Base-by-base conservation (phyloP, 2,113 vertebrate genomes). In the Megalops atlanticus region DNA sequence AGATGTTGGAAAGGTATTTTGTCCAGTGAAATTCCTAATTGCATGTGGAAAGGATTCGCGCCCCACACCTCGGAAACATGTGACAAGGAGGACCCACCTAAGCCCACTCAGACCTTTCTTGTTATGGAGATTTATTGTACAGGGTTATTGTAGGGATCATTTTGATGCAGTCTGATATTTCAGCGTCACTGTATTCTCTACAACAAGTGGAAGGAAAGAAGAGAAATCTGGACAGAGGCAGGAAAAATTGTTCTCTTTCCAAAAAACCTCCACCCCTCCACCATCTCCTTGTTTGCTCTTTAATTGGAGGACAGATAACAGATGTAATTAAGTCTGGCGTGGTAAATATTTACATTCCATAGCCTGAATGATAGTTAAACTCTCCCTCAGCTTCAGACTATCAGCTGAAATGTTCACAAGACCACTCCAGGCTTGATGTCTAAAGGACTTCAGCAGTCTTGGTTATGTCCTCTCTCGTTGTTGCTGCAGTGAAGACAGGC, bases 1-100 rank as follows among this genome's bases (percentile, higher is more conserved):
- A 82, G 80, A 84, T 84, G 85, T 79, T 71, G 16, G 64, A 74
- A 82, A 81, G 80, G 76, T 80, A 77, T 82, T 77, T 40, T 71
- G 39, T 80, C 52, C 72, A 80, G 75, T 84, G 76, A 82, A 84
- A 81, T 38, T 41, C 49, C 52, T 80, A 64, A 80, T 84, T 76
- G 77, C 77, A 84, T 41, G 58, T 75, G 74, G 58, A 85, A 80
- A 75, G 52, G 71, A 82, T 49, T 45, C 74, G 54, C 70, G 43
- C 71, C 80, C 78, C 38, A 39, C 40, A 54, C 71, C 36, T 79
- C 27, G 40, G 70, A 41, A 24, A 73, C 80, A 16, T 69, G 79
- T 33, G 39, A 78, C 36, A 21, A 69, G 27, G 72, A 78, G 40
- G 39, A 69, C 68, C 39, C 49, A 69, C 58, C 77, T 43, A 58